Conservation (phyloP, 2,888 invertebrate species). For the Amaurobius ferox region DNA sequence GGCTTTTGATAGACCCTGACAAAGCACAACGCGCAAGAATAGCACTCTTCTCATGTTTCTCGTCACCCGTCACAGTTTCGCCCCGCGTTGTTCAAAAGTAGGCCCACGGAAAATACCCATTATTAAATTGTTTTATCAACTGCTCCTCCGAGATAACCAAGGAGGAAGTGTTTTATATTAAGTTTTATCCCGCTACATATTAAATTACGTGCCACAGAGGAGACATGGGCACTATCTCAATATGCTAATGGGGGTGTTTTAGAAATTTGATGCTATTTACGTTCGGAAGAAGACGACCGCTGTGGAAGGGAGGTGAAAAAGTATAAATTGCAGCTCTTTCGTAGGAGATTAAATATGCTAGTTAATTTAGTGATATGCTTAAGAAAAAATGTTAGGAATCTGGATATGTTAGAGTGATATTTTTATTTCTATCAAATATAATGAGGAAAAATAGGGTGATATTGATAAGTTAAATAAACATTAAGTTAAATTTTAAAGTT, state of each 20-base stretch:
- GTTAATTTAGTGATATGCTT: background rate
- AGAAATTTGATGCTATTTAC: background rate
- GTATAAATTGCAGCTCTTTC: background rate
- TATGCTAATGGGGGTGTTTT: background rate
- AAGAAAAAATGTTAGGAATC: background rate
- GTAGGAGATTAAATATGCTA: background rate
- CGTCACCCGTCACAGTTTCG: slow-evolving; percentile 46
- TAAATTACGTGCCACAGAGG: slow-evolving; percentile 33
- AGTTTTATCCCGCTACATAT: slow-evolving; percentile 7
- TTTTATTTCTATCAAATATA: no score
- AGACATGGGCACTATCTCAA: background rate
- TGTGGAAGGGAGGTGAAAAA: background rate
- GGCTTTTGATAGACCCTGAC: slow-evolving; percentile 18
- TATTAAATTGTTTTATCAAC: slow-evolving; percentile 62
- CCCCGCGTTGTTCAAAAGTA: slow-evolving; percentile 9
- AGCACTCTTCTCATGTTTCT: slow-evolving; percentile 56
- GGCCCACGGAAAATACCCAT: slow-evolving; percentile 8
- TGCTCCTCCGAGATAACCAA: slow-evolving; percentile 3
- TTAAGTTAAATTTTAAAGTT: no score
- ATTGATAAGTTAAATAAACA: no score
- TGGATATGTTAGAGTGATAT: no score
- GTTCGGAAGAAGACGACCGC: background rate
- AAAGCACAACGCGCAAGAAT: slow-evolving; percentile 22
- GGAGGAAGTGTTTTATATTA: slow-evolving; percentile 15
- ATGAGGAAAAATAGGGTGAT: no score